These are phyloP conservation scores for Ciconia nigra DNA, from an alignment of 2,797 vertebrate species.

Conservation along the genomic window DNA sequence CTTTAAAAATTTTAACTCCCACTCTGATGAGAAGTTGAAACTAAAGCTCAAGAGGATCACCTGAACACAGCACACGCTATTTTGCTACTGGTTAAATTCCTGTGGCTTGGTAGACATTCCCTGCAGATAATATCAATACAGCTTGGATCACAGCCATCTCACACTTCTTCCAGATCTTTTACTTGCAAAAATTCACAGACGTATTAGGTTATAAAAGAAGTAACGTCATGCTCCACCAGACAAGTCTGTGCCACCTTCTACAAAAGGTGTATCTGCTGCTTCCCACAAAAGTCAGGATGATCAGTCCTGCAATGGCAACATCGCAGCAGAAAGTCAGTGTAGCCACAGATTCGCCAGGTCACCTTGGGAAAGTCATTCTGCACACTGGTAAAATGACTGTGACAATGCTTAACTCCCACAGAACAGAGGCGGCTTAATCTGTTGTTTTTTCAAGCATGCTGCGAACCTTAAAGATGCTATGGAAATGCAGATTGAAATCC, in stretches of 20 bases:
- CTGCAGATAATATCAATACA: constrained; percentile 23
- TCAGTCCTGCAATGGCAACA: not conserved
- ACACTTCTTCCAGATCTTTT: not conserved
- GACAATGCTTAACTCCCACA: not conserved
- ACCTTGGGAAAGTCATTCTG: not conserved
- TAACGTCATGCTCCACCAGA: not conserved
- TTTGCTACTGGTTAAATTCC: constrained; percentile 39
- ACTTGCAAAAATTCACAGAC: constrained; percentile 3
- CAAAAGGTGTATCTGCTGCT: not conserved
- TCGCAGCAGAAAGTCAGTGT: not conserved
- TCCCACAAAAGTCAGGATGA: not conserved
- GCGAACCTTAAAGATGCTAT: not conserved
- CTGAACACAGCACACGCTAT: not conserved
- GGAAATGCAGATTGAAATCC: constrained; percentile 44
- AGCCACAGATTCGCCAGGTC: not conserved
- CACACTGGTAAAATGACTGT: not conserved
- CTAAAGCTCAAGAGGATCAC: not conserved
- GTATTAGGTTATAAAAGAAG: not conserved
- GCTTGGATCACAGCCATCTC: not conserved
- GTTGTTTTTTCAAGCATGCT: not conserved
- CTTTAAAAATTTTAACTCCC: not conserved
- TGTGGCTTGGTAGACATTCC: constrained; percentile 12
- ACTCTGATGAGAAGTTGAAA: not conserved
- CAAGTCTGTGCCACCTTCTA: not conserved
- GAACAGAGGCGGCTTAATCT: not conserved